Evolutionary conservation across 2,888 invertebrate genomes (phyloP).

Genomic region (Flexamia atlantica): DNA sequence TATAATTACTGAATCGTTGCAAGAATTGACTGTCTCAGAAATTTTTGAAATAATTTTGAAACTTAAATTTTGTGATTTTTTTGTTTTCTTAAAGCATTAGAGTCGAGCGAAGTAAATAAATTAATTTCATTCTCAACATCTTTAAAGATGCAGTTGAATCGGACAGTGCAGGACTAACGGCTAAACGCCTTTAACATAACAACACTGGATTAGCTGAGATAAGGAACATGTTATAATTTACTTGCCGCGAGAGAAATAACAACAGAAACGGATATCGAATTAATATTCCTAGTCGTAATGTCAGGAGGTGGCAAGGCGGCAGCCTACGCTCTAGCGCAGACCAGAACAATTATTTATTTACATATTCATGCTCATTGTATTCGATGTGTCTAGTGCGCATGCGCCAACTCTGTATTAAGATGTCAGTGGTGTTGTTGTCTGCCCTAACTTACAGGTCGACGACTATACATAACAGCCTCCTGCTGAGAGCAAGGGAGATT

Average conservation of each 20-base stretch:
- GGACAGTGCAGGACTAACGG: neutral
- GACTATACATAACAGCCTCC: constrained; percentile 44
- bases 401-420: constrained; percentile 61
- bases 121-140: too few relatives aligned
- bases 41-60: too few relatives aligned
- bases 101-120: too few relatives aligned
- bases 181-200: neutral
- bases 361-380: constrained; percentile 63
- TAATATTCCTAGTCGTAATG: constrained; percentile 49
- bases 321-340: constrained; percentile 13
- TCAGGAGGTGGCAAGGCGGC: constrained; percentile 51
- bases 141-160: too few relatives aligned
- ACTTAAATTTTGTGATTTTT: too few relatives aligned
- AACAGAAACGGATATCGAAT: constrained; percentile 38
- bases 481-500: constrained; percentile 17
- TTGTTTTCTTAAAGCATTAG: too few relatives aligned
- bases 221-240: constrained; percentile 5
- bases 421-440: constrained; percentile 57
- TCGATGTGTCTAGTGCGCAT: constrained; percentile 50
- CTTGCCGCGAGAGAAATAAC: neutral
- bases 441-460: constrained; percentile 39
- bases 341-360: constrained; percentile 63
- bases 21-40: too few relatives aligned
- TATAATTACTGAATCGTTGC: too few relatives aligned
- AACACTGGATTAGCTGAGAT: neutral